Base-by-base conservation (phyloP, 1,140 invertebrate genomes). In the Sminthurinus signatus region DNA sequence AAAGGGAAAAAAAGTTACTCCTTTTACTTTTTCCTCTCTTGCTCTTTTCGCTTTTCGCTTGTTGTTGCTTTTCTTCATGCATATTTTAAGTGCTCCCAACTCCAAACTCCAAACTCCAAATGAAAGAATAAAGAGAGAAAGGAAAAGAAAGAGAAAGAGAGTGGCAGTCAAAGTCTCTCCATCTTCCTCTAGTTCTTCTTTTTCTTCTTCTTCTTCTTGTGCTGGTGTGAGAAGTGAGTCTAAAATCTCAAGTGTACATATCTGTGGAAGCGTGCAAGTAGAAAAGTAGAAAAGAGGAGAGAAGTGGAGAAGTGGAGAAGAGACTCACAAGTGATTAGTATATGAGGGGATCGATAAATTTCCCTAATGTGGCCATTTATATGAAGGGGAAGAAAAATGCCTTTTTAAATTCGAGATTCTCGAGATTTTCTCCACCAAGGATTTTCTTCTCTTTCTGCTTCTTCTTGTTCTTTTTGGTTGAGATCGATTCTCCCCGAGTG, bases 331-430 rank as follows among this genome's bases (percentile, higher is more conserved):
- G 61, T 63, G 66, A 68, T 62, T 68, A 59, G 68, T 66, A 66
- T 65, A 65, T 58, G 63, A 60, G 60, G 60, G 31, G 62, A 71
- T 68, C 65, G 63, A 71, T 71, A 71, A 71, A 71, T 71, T 71
- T 68, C 60, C 65, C 65, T 71, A 71, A 71, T 71, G 69, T 68
- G 46, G 29, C 63, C 66, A 68, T 68, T 71, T 68, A 65, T 68
- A 71, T 68, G 65, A 65, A 60, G 65, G 66, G n/a, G 61, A 54
- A 68, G 64, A 71, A 68, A 71, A 71, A 71, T 71, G 66, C 50
- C 65, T 67, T 65, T 71, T 71, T 71, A 71, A 71, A 68, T 71
- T n/a, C n/a, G n/a, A n/a, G n/a, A n/a, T n/a, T n/a, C 69, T 60
- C 32, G 55, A 70, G 69, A 70, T 67, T 67, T 70, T 67, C 62